A percentile compares a stretch with the other conserved stretches of the same genome.
These are phyloP conservation scores for Drosophila infuscata DNA, from an alignment of 2,888 invertebrate genomes.

Conservation along the genomic window DNA sequence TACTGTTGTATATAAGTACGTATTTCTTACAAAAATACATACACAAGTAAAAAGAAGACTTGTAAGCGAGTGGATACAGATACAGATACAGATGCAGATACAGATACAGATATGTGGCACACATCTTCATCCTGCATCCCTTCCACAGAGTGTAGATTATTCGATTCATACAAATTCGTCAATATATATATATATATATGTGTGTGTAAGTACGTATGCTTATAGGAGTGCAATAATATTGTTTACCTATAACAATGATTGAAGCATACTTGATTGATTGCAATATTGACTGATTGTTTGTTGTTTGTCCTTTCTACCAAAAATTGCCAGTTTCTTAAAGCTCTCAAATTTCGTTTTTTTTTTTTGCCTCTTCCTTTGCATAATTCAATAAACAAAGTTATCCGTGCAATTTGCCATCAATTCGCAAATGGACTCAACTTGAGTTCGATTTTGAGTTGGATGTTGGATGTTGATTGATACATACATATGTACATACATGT, in stretches of 20 bases:
- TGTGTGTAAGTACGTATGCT: not conserved
- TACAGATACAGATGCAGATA: not conserved
- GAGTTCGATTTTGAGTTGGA: not conserved
- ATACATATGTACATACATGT: too few relatives aligned
- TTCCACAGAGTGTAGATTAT: not conserved
- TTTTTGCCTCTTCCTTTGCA: constrained; percentile 8
- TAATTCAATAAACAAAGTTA: constrained; percentile 49
- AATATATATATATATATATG: not conserved
- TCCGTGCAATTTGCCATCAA: constrained; percentile 21
- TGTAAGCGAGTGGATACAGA: not conserved
- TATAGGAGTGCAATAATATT: not conserved
- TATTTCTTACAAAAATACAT: not conserved
- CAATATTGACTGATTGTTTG: constrained; percentile 70
- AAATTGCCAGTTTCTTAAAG: constrained; percentile 26
- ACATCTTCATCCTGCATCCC: not conserved
- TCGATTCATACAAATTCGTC: not conserved
- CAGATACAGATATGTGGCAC: not conserved
- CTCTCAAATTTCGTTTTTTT: constrained; percentile 6
- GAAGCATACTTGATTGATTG: constrained; percentile 73
- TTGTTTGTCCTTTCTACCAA: constrained; percentile 1
- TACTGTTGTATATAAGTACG: constrained; percentile 21
- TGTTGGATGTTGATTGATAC: not conserved
- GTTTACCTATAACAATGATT: constrained; percentile 42
- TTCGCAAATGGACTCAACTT: not conserved
- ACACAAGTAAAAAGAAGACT: not conserved